Evolutionary conservation across 2,797 vertebrate species (phyloP), one percentile per base, ranked within the genome.

Genomic region (Apogon hyalosoma): DNA sequence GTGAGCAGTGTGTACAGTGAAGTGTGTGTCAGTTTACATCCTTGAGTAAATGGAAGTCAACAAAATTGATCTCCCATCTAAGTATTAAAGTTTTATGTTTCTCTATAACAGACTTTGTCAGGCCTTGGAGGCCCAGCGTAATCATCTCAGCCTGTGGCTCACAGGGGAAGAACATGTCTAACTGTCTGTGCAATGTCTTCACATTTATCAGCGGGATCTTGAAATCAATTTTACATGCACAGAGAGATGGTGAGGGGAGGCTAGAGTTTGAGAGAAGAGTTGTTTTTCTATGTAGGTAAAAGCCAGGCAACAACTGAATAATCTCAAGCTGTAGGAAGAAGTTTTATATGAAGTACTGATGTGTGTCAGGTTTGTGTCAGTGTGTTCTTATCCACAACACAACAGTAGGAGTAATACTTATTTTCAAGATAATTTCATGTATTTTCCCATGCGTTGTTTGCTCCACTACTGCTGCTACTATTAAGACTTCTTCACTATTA

Each of bases 51-150:
- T 46, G 12, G 15, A 11, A 54, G 53, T 69, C 45, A 57, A 73
- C 53, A 54, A 54, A 85, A 70, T 42, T 4, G 40, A 81, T 42
- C 39, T 58, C 16, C 33, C 38, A 8, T 28, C 42, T 47, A 40
- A 21, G 69, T 46, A 75, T 75, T 57, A 73, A 73, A 66, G 36
- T 51, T 75, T 82, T 72, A 64, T 68, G 40, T 57, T 50, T 40
- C 65, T 54, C 21, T 41, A 9, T 51, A 53, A 66, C 47, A 53
- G 67, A 69, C 56, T 45, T 62, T 38, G 41, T 61, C 2, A 11
- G 38, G 56, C 41, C 15, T 41, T 48, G 43, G 16, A 42, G 15
- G 42, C 31, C 41, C 56, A 10, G 38, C 24, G 13, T 40, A 42
- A 21, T 56, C 53, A 24, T 28, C 38, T 15, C 19, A n/a, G 15